A percentile compares a stretch with the other conserved stretches of the same genome.
Conservation (phyloP, 2,113 vertebrate genomes). For the Dendropsophus ebraccatus region DNA sequence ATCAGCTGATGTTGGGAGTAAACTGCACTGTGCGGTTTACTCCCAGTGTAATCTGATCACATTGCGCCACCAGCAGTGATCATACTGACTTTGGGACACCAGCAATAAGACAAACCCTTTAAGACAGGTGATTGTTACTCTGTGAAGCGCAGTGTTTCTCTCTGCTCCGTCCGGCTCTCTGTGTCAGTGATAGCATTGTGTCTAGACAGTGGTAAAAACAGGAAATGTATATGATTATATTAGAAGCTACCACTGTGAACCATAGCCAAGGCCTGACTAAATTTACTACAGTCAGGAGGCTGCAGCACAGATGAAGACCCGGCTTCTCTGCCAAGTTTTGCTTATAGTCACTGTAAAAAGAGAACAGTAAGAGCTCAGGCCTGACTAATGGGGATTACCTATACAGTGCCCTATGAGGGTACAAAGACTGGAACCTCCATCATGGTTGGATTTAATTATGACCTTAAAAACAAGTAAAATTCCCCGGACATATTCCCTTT, state of each 20-base stretch:
- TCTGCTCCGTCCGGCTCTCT: no score
- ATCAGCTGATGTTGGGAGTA: no score
- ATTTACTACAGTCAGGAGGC: no score
- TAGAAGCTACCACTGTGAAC: background rate
- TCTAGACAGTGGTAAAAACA: conserved; percentile 25
- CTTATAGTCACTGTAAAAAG: conserved; percentile 5
- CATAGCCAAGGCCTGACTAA: background rate
- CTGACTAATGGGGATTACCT: background rate
- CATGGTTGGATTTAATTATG: no score
- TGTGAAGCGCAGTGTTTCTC: background rate
- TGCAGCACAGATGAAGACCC: background rate
- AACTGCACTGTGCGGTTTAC: no score
- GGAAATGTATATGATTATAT: conserved; percentile 30
- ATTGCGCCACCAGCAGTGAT: no score
- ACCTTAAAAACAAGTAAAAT: background rate
- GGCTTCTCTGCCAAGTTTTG: background rate
- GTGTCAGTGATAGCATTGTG: background rate
- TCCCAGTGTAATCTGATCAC: no score
- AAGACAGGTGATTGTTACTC: background rate
- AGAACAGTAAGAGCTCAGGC: background rate
- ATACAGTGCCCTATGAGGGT: background rate
- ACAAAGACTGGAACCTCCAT: no score
- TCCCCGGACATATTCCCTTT: no score
- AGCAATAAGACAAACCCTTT: no score
- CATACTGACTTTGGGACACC: no score